A percentile compares a stretch with the other conserved stretches of the same genome.
These are phyloP conservation scores for Agelaius phoeniceus DNA, from an alignment of 2,113 vertebrate genomes.

Conservation along the genomic window DNA sequence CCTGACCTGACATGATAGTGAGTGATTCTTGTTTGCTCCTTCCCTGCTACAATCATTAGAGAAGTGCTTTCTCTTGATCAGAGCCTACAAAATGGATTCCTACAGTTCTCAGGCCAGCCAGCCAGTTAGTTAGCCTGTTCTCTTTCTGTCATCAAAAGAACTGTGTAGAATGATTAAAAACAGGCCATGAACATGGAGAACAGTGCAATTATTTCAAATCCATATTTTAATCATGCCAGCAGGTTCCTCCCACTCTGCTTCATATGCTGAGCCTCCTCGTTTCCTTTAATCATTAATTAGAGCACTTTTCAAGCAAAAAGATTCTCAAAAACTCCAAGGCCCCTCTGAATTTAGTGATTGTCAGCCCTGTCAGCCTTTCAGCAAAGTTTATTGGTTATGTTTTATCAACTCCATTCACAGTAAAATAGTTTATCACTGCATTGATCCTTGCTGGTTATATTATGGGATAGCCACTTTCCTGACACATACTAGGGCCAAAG, in stretches of 20 bases:
- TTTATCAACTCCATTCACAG: background rate
- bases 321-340: background rate
- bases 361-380: background rate
- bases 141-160: background rate
- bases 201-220: background rate
- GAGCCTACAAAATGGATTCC: background rate
- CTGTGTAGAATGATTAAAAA: background rate
- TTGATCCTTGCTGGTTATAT: background rate
- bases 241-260: constrained; percentile 13
- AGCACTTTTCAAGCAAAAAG: background rate
- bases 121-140: background rate
- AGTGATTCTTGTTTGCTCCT: background rate
- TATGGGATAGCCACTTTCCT: background rate
- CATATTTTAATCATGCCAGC: constrained; percentile 3
- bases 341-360: background rate
- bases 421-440: background rate
- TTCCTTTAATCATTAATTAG: constrained; percentile 28
- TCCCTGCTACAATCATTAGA: background rate
- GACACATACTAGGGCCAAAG: background rate
- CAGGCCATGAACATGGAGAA: background rate
- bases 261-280: background rate
- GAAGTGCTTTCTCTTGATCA: background rate
- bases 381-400: background rate
- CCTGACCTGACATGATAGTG: background rate
- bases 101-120: background rate